Percentiles rank a stretch among this genome's conserved stretches.
phyloP scores from a whole-genome alignment of 2,113 vertebrate species.

The Zonotrichia leucophrys region DNA sequence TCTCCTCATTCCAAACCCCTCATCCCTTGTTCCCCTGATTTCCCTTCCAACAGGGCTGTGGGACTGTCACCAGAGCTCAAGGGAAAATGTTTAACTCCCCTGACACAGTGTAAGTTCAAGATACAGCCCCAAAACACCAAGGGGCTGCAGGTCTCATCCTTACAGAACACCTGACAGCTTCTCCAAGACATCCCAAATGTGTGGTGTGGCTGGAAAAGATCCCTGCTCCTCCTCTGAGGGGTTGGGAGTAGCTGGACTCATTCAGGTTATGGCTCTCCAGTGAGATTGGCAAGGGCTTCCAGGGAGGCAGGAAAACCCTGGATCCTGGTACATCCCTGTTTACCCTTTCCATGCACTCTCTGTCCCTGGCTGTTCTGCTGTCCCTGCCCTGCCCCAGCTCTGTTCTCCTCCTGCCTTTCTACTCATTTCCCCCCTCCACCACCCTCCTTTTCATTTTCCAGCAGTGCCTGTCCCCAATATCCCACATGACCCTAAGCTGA shows the following conservation, averaged over 20 bases:
- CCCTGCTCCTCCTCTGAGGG: neutral
- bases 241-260: neutral
- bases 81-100: neutral
- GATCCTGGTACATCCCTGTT: neutral
- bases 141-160: neutral
- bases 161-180: neutral
- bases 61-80: neutral
- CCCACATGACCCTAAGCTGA: neutral
- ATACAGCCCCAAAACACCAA: neutral
- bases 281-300: neutral
- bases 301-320: neutral
- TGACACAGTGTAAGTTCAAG: neutral
- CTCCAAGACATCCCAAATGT: neutral
- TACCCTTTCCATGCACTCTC: neutral
- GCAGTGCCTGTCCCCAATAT: rapidly evolving
- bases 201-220: neutral
- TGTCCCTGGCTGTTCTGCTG: neutral
- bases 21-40: neutral
- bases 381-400: neutral
- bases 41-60: neutral
- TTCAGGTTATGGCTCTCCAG: neutral
- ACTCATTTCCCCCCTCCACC: neutral
- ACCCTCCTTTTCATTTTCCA: neutral
- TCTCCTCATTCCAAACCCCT: neutral
- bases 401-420: neutral